Evolutionary conservation across 2,797 vertebrate genomes (phyloP).

Genomic region (Squalus acanthias): DNA sequence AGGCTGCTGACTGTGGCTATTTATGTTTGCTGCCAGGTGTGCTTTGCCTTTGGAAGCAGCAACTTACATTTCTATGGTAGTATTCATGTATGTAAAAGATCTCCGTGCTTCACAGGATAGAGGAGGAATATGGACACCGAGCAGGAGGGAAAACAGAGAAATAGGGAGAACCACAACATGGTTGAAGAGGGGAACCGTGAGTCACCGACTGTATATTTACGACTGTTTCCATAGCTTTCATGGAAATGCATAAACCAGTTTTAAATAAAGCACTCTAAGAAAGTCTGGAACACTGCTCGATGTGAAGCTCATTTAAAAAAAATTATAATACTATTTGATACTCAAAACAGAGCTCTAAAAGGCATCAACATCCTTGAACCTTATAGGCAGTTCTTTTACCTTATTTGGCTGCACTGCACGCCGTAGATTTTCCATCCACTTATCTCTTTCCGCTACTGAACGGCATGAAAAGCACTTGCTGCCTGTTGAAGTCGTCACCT

Average conservation of each 20-base stretch:
- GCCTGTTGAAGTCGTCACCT: slow-evolving; percentile 96
- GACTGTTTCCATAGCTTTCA: background rate
- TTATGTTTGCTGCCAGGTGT: background rate
- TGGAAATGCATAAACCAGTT: background rate
- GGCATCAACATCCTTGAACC: background rate
- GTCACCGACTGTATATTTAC: background rate
- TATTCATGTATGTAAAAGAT: background rate
- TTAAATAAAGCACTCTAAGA: background rate
- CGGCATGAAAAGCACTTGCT: slow-evolving; percentile 98
- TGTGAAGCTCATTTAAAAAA: background rate
- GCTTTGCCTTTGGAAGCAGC: background rate
- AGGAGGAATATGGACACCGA: background rate
- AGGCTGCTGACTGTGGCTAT: background rate
- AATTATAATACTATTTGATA: background rate
- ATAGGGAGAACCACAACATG: background rate
- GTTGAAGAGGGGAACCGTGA: background rate
- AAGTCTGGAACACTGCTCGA: background rate
- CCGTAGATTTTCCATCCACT: slow-evolving; percentile 99
- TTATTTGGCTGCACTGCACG: slow-evolving; percentile 97
- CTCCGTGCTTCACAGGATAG: background rate
- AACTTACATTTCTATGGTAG: background rate
- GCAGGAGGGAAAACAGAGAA: background rate
- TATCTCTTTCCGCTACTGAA: slow-evolving; percentile 93
- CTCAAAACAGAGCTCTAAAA: background rate
- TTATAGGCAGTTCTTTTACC: slow-evolving; percentile 55